Evolutionary conservation across 2,797 vertebrate species (phyloP).

Genomic region (Eulemur coronatus): DNA sequence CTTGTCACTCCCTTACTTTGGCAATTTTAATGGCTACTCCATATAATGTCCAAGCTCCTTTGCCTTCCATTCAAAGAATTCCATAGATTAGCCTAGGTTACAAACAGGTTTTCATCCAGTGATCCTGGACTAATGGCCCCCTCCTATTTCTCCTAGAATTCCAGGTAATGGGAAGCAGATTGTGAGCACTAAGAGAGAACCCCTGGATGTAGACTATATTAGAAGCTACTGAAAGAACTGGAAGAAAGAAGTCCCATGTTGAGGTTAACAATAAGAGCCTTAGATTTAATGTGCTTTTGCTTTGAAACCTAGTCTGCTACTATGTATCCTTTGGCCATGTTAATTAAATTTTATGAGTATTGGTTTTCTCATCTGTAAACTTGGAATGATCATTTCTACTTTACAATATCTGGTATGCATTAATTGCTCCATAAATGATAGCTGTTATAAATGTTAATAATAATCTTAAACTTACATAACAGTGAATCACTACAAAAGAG

Average conservation of each 20-base stretch:
- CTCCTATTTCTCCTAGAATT: background rate
- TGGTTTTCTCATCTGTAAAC: background rate
- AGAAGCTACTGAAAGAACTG: background rate
- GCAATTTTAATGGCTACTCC: background rate
- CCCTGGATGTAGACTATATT: background rate
- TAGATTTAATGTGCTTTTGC: background rate
- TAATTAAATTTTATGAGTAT: constrained; percentile 6
- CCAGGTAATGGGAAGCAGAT: background rate
- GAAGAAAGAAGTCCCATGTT: background rate
- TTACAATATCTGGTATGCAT: background rate
- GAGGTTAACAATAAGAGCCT: background rate
- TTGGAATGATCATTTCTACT: background rate
- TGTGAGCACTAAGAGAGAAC: background rate
- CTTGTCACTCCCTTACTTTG: background rate
- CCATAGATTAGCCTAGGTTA: background rate
- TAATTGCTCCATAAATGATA: background rate
- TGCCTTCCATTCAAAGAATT: background rate
- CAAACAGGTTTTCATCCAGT: background rate
- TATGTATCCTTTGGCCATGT: background rate
- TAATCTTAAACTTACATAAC: background rate
- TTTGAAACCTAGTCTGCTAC: background rate
- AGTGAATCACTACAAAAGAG: background rate
- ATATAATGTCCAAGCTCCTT: background rate
- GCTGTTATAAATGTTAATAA: background rate
- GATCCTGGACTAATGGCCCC: background rate